Conservation (phyloP, 1,140 invertebrate species). For the Drosophila insularis region DNA sequence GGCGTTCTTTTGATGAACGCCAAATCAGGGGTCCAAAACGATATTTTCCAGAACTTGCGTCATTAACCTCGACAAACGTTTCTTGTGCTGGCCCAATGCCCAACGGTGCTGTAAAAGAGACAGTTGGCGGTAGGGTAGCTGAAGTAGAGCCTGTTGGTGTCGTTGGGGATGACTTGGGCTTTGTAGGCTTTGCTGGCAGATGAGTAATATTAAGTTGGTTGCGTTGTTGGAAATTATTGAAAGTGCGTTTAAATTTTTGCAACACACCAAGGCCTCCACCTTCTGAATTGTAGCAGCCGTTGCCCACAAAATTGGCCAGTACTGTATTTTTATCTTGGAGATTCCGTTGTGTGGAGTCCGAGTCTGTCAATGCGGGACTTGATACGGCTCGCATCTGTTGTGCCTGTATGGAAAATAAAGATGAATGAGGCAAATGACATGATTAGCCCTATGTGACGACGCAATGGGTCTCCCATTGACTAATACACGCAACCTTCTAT, state of each 20-base stretch:
- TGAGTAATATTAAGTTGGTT: constrained; percentile 62
- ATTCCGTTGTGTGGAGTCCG: constrained; percentile 25
- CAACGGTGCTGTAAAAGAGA: background rate
- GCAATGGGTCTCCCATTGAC: background rate
- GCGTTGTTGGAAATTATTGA: constrained; percentile 83
- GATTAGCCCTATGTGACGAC: background rate
- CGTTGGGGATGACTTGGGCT: constrained; percentile 61
- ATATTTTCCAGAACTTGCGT: constrained; percentile 59
- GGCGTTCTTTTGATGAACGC: constrained; percentile 88
- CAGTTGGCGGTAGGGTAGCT: constrained; percentile 18
- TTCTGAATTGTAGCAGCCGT: background rate
- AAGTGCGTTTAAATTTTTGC: constrained; percentile 88
- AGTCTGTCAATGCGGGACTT: constrained; percentile 69
- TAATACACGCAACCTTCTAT: constrained; percentile 47
- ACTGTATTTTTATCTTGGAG: constrained; percentile 23
- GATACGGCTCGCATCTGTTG: constrained; percentile 78
- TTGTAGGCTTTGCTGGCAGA: constrained; percentile 35
- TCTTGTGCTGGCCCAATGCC: constrained; percentile 15
- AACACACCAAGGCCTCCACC: constrained; percentile 83
- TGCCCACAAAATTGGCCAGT: constrained; percentile 1
- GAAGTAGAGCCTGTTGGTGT: constrained; percentile 76
- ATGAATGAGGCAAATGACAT: background rate
- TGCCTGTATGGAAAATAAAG: constrained; percentile 39
- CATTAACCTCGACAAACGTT: constrained; percentile 17
- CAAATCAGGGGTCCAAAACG: constrained; percentile 88